Base-by-base conservation (phyloP, 2,113 vertebrate species). In the Orientallactaga bullata region DNA sequence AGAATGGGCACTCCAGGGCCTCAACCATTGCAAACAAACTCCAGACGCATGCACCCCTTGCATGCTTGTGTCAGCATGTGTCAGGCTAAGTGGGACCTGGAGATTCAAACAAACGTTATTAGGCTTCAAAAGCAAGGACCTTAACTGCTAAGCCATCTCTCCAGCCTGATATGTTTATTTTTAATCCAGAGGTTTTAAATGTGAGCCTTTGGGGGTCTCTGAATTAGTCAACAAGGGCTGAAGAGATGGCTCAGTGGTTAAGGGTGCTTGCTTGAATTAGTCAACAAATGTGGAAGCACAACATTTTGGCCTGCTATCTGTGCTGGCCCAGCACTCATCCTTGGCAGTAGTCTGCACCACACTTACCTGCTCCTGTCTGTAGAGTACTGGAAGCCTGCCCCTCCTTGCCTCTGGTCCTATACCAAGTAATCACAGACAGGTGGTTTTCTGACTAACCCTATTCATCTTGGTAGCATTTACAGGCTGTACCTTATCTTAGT, bases 161-260 rank as follows among this genome's bases (percentile, higher is more conserved):
- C 15, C 61, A 63, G 79, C 26, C 12, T 21, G 42, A 10, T 8
- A 23, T 69, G 51, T 82, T 90, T 42, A 78, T 13, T 94, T 88
- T 78, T 51, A 85, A 84, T 42, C 55, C n/a, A 42, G 42, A 79
- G 23, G 83, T 28, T 94, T 88, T 68, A 88, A 30, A 68, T 13
- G 28, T 37, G 60, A 79, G n/a, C 37, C 37, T 88, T 10, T 2
- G 12, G 32, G 7, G 42, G 47, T 89, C 47, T 73, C 51, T 55
- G n/a, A 30, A 55, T 58, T 20, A 17, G 21, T n/a, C 74, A 61
- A 6, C 28, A 83, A 73, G 55, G 55, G 7, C 55, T 55, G 15
- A 16, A 55, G 55, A 55, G 55, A 55, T 55, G 55, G 55, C 55
- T 55, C 55, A 55, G 55, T 55, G 15, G 11, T 55, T 55, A 55